Evolutionary conservation across 2,113 vertebrate genomes (phyloP).

Genomic region (Lophotis ruficrista): DNA sequence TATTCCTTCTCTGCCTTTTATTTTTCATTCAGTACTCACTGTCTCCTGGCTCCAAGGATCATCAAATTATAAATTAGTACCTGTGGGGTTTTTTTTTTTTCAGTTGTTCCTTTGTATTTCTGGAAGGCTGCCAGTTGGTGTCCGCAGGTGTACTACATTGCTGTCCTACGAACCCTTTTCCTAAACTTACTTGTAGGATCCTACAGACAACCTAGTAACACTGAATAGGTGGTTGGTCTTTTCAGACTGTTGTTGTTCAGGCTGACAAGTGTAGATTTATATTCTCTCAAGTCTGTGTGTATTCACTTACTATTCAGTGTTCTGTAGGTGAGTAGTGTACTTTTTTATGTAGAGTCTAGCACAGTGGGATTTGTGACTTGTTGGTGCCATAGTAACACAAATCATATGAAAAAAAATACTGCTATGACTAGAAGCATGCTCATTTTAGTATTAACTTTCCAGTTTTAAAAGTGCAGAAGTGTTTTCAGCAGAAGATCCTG

Average conservation of each 20-base stretch:
- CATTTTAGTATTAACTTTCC: not conserved
- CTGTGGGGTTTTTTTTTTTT: fast-evolving
- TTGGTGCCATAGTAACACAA: slow-evolving; percentile 13
- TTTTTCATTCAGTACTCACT: not conserved
- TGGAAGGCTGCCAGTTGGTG: not conserved
- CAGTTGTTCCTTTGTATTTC: not conserved
- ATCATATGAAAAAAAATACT: not conserved
- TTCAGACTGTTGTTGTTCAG: not conserved
- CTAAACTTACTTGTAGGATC: not conserved
- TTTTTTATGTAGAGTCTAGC: not conserved
- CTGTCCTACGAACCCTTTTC: not conserved
- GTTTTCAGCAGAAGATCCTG: not conserved
- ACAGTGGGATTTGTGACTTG: not conserved
- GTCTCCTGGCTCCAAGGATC: not conserved
- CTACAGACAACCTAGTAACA: not conserved
- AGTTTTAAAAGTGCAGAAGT: not conserved
- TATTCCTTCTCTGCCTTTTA: not conserved
- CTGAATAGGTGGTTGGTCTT: not conserved
- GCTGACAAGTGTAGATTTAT: not conserved
- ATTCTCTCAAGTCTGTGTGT: not conserved
- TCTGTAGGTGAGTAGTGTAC: not conserved
- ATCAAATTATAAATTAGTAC: not conserved
- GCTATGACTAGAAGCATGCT: not conserved
- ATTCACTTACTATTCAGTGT: not conserved
- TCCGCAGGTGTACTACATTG: not conserved